Evolutionary conservation across 2,888 invertebrate species (phyloP).

Genomic region (Mantis religiosa): DNA sequence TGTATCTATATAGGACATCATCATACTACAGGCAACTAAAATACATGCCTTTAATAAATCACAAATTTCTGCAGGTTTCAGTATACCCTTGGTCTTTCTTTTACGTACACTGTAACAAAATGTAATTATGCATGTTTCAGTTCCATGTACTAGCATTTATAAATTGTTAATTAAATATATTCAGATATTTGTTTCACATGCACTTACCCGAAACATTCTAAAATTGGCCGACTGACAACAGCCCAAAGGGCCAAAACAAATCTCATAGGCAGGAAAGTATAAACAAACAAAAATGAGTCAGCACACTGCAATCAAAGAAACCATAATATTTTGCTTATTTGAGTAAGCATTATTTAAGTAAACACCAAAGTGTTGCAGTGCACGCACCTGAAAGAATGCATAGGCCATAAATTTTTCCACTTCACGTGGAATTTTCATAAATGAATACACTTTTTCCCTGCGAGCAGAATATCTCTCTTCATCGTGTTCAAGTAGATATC

Average conservation of each 20-base stretch:
- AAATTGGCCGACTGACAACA: constrained; percentile 67
- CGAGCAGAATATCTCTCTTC: constrained; percentile 91
- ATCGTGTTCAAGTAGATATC: constrained; percentile 91
- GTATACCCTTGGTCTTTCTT: constrained; percentile 51
- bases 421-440: constrained; percentile 91
- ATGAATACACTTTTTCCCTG: constrained; percentile 93
- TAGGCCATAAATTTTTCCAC: constrained; percentile 89
- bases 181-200: not conserved
- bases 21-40: constrained; percentile 72
- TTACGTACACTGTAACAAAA: constrained; percentile 29
- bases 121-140: not conserved
- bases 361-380: not conserved
- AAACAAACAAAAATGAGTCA: constrained; percentile 95
- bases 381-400: constrained; percentile 74
- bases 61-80: constrained; percentile 90
- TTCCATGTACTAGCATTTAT: not conserved
- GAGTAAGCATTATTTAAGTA: not conserved
- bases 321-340: not conserved
- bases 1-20: constrained; percentile 91
- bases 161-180: not conserved
- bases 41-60: constrained; percentile 92
- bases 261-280: constrained; percentile 93
- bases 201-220: constrained; percentile 67
- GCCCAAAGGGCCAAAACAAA: constrained; percentile 84
- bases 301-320: constrained; percentile 62